Evolutionary conservation across 2,888 invertebrate genomes (phyloP).

Genomic region (Leptinotarsa juncta): DNA sequence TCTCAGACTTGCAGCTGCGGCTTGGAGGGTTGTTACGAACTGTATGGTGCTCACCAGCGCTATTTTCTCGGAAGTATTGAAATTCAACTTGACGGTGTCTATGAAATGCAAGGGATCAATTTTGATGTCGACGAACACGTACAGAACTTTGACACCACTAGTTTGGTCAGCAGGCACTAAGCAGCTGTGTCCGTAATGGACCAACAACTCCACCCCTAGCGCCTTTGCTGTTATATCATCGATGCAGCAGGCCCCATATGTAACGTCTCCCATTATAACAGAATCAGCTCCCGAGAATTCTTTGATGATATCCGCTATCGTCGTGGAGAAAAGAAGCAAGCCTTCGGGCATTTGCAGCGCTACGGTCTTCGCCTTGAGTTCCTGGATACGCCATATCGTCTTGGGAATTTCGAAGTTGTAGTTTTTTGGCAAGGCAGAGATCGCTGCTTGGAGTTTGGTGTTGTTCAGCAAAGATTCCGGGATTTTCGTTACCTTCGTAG

Average conservation of each 20-base stretch:
- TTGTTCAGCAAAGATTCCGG: slow-evolving; percentile 84
- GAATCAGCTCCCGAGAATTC: slow-evolving; percentile 89
- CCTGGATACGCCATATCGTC: slow-evolving; percentile 95
- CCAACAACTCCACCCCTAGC: slow-evolving; percentile 87
- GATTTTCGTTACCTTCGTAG: slow-evolving; percentile 81
- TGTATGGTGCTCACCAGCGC: slow-evolving; percentile 97
- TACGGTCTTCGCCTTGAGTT: slow-evolving; percentile 85
- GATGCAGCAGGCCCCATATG: slow-evolving; percentile 98
- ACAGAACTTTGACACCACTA: slow-evolving; percentile 88
- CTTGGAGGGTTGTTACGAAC: slow-evolving; percentile 94
- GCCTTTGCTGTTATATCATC: slow-evolving; percentile 96
- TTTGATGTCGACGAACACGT: slow-evolving; percentile 98
- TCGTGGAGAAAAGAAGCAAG: slow-evolving; percentile 90
- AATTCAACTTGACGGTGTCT: slow-evolving; percentile 85
- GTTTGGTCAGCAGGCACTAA: slow-evolving; percentile 90
- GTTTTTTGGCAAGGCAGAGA: slow-evolving; percentile 85
- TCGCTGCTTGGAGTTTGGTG: slow-evolving; percentile 77
- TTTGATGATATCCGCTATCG: slow-evolving; percentile 90
- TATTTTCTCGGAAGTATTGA: slow-evolving; percentile 74
- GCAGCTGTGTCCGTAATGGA: slow-evolving; percentile 99
- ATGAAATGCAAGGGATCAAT: slow-evolving; percentile 94
- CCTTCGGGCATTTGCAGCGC: slow-evolving; percentile 98
- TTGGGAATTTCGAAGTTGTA: slow-evolving; percentile 99
- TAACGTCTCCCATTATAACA: slow-evolving; percentile 98
- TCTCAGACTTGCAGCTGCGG: slow-evolving; percentile 76